Base-by-base conservation (phyloP, 1,140 invertebrate genomes). In the Acromyrmex charruanus region DNA sequence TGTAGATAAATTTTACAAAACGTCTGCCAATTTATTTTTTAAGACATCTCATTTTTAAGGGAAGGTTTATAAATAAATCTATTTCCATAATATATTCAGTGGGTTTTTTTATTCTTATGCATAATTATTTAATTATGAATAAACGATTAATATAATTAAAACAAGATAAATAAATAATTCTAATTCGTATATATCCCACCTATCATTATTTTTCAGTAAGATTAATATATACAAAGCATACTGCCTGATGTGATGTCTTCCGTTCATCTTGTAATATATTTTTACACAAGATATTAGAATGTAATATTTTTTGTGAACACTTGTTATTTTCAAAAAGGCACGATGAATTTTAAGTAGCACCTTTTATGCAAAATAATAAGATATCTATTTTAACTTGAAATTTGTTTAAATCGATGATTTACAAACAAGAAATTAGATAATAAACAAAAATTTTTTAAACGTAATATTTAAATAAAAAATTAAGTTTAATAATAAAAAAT, bases 301-400 rank as follows among this genome's bases (percentile, higher is more conserved):
- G 28, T 51, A 81, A 81, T 14, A 31, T 51, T 44, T 44, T 44
- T 44, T 88, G 85, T 87, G 85, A 92, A 87, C 87, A 91, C 87
- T 89, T 74, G 80, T 90, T 91, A 80, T 85, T 71, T 66, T 88
- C 77, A 31, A 88, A 88, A 94, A 94, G 93, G 92, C 92, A 94
- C 92, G 74, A 90, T 12, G 25, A 74, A 74, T 21, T 84, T 69
- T 55, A 51, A 65, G 31, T 35, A 35, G 14, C 3, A 51, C 16
- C 14, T 14, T 51, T 51, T 80, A 9, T 69, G 3, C 25, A 28
- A 12, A 61, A 61, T n/a, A 59, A 2, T 25, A 21, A 25, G 25
- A 72, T 51, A 25, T 77, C 3, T 63, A 77, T 18, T 35, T 39
- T 58, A 58, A 58, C 3, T 39, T 0, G 3, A 25, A 75, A 49